phyloP scores from a whole-genome alignment of 2,888 invertebrate species.

The Hermodice carunculata region DNA sequence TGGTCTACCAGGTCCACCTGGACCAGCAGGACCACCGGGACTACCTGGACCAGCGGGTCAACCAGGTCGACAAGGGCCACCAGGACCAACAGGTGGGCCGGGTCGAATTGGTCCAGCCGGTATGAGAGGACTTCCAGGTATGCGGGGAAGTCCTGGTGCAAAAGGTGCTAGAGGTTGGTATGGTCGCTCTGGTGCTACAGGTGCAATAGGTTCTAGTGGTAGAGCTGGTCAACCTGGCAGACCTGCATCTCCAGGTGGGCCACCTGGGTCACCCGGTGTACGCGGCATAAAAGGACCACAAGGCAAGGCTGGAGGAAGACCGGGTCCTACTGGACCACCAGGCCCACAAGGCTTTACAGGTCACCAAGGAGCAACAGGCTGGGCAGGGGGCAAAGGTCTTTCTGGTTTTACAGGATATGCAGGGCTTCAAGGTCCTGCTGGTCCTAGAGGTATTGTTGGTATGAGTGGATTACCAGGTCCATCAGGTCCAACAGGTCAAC shows the following conservation, averaged over 20 bases:
- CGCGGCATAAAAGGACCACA: too few species aligned
- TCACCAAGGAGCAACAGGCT: too few species aligned
- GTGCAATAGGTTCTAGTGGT: conserved; percentile 11
- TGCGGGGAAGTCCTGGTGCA: conserved; percentile 27
- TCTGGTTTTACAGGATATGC: too few species aligned
- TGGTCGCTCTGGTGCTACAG: conserved; percentile 16
- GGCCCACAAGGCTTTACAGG: too few species aligned
- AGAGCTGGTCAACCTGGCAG: conserved; percentile 7
- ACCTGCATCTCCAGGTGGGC: background rate
- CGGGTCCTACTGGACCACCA: too few species aligned
- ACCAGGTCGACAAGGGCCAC: conserved; percentile 47
- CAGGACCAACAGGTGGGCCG: conserved; percentile 30
- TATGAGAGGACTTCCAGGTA: conserved; percentile 21
- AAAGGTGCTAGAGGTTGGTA: conserved; percentile 24
- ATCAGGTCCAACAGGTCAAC: too few species aligned
- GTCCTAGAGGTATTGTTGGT: too few species aligned
- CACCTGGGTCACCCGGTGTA: too few species aligned
- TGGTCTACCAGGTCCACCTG: background rate
- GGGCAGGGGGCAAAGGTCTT: too few species aligned
- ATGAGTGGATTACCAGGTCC: too few species aligned
- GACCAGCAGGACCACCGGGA: conserved; percentile 9
- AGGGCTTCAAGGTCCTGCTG: too few species aligned
- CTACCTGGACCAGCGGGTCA: conserved; percentile 43
- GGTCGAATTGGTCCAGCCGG: conserved; percentile 23
- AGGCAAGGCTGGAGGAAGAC: too few species aligned